Evolutionary conservation across 2,888 invertebrate genomes (phyloP), one percentile per base, ranked within the genome.

Genomic region (Dexiosoma caninum): DNA sequence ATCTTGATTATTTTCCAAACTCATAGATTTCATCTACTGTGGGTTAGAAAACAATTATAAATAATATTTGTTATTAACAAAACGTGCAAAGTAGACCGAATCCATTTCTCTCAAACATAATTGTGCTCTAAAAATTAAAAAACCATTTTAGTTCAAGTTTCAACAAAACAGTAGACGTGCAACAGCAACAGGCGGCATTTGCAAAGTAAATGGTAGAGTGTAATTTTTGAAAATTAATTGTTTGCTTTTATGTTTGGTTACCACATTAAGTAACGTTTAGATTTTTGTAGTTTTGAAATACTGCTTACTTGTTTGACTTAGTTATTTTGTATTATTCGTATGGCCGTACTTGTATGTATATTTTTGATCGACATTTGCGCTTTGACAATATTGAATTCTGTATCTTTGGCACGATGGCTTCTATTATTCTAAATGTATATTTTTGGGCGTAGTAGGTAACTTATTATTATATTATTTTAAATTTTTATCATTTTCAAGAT

Each of bases 131-230:
- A 8, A 32, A n/a, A 77, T 53, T 2, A 16, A n/a, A 21, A n/a
- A 19, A 2, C 16, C 6, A 9, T 51, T 23, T 27, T 49, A 19
- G 9, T 6, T 53, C 53, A n/a, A 53, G 2, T 14, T 62, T 42
- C 16, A 70, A 64, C 37, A 60, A 30, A 53, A 57, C 23, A 30
- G 30, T 27, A 71, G 64, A 77, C 69, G 77, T 81, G 81, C 77
- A 81, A 79, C 82, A 83, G 82, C 83, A 82, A 70, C 77, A 79
- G 83, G 82, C 81, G 82, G 82, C 82, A 82, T 78, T 82, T 80
- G 83, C 83, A 81, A 81, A 77, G 32, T 66, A 66, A 42, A 40
- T 77, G 53, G 23, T 44, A 35, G 59, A 55, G 32, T 67, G 66
- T 60, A 66, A 21, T 62, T 21, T 21, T 57, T 81, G 42, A 42